Conservation (phyloP, 2,113 vertebrate genomes). For the Catagonus wagneri region DNA sequence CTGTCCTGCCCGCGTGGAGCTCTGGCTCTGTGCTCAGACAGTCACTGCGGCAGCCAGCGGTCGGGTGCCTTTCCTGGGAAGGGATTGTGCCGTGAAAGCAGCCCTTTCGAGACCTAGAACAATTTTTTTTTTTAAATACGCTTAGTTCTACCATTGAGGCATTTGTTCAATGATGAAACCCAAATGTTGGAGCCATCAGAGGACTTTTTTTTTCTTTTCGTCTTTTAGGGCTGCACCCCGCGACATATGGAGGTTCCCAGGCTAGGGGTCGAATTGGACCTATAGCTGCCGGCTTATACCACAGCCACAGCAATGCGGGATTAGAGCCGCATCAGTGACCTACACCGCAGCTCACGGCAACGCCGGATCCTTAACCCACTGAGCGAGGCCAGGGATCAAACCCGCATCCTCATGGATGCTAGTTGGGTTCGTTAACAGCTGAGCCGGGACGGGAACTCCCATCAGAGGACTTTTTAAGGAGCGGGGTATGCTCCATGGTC, state of each 20-base stretch:
- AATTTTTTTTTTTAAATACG: neutral
- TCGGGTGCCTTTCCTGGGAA: neutral
- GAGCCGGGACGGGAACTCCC: neutral
- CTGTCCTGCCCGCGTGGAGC: neutral
- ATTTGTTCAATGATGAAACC: neutral
- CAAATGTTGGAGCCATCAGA: neutral
- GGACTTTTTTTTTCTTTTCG: neutral
- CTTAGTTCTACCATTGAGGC: neutral
- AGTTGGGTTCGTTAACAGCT: too few species aligned
- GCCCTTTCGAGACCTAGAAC: neutral
- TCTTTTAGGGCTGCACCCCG: too few species aligned
- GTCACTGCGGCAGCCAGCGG: neutral
- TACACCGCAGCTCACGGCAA: too few species aligned
- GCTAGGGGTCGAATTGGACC: too few species aligned
- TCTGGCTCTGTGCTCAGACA: neutral
- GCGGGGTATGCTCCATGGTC: neutral
- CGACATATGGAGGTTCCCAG: too few species aligned
- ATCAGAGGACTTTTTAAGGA: neutral
- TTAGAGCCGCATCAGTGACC: too few species aligned
- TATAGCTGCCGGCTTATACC: too few species aligned
- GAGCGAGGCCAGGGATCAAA: too few species aligned
- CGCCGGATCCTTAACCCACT: too few species aligned
- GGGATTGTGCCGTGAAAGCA: neutral
- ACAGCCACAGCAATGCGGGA: too few species aligned
- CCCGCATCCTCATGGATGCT: too few species aligned